Evolutionary conservation across 2,113 vertebrate species (phyloP).

Genomic region (Pardalotus punctatus): DNA sequence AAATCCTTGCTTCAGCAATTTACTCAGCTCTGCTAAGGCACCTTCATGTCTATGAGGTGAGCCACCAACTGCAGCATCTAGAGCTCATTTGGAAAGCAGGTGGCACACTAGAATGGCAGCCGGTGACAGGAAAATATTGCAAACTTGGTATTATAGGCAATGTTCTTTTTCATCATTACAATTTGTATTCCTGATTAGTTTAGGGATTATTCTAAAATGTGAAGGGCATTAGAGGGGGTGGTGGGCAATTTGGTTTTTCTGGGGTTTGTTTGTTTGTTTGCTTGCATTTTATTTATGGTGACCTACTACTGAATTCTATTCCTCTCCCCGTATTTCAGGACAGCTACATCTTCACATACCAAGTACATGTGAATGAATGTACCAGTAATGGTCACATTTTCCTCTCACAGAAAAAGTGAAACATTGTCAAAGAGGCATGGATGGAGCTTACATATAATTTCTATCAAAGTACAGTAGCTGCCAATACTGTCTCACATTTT

Average conservation of each 20-base stretch:
- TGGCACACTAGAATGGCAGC: background rate
- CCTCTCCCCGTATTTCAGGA: background rate
- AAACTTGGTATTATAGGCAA: background rate
- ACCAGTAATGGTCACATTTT: background rate
- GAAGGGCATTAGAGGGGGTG: accelerated
- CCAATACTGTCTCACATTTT: background rate
- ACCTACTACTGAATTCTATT: background rate
- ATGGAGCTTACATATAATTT: background rate
- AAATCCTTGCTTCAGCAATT: background rate
- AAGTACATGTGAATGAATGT: background rate
- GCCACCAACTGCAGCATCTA: background rate
- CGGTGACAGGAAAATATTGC: background rate
- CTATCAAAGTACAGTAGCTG: background rate
- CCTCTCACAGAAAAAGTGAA: background rate
- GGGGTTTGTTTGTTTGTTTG: background rate
- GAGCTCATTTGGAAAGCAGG: background rate
- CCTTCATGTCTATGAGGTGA: background rate
- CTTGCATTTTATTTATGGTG: background rate
- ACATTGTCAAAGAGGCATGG: background rate
- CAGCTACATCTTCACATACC: background rate
- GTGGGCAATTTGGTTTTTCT: background rate
- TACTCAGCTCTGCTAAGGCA: background rate
- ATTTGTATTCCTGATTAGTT: background rate
- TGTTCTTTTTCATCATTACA: background rate
- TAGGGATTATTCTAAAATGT: background rate